These are phyloP conservation scores for Sinocyclocheilus anophthalmus DNA, from an alignment of 2,113 vertebrate genomes.

Conservation along the genomic window DNA sequence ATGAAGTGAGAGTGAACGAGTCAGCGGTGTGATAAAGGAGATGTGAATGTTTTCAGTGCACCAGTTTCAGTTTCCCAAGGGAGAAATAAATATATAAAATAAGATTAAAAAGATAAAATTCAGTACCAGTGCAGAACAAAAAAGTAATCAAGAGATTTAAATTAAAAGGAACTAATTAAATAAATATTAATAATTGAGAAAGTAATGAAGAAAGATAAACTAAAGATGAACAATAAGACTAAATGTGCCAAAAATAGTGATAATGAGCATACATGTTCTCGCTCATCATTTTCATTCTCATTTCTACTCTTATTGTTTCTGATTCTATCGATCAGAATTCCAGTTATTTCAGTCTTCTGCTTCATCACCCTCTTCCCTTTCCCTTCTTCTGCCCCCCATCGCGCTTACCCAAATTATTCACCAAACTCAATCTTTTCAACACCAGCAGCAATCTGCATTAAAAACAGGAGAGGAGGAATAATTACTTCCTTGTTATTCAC, in stretches of 20 bases:
- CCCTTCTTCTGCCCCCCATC: conserved; percentile 20
- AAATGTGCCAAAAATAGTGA: neutral
- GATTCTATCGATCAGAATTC: neutral
- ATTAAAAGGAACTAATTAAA: neutral
- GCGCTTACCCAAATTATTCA: conserved; percentile 24
- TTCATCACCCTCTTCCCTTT: neutral
- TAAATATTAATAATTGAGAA: neutral
- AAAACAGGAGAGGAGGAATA: conserved; percentile 45
- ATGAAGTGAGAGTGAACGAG: neutral
- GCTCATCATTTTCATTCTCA: neutral
- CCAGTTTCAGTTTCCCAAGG: neutral
- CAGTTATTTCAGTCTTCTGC: conserved; percentile 25
- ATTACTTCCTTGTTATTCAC: conserved; percentile 49
- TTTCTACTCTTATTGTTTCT: neutral
- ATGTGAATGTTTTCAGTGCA: too few species aligned
- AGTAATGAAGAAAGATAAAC: neutral
- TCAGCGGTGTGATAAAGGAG: neutral
- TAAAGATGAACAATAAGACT: neutral
- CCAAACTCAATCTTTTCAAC: conserved; percentile 36
- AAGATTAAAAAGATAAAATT: neutral
- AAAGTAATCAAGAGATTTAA: neutral
- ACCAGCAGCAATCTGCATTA: conserved; percentile 42
- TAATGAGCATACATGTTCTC: neutral
- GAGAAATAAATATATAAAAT: neutral
- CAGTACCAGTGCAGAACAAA: neutral